Evolutionary conservation across 2,888 invertebrate genomes (phyloP), one percentile per base, ranked within the genome.

Genomic region (Druceiella hillmani): DNA sequence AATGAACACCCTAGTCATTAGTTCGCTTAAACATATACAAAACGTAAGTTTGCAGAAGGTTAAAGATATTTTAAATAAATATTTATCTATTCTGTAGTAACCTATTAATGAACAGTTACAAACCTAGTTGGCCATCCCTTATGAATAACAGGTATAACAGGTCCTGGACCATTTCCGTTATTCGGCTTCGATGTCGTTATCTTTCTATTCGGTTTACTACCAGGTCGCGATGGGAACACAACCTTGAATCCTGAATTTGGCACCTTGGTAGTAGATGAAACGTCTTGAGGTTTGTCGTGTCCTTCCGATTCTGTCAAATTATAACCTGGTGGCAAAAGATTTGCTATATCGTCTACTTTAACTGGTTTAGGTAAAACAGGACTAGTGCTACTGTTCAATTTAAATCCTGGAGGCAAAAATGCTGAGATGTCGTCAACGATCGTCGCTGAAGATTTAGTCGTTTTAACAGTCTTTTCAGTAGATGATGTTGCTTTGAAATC

Each of bases 61-160:
- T n/a, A n/a, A n/a, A n/a, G n/a, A n/a, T n/a, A n/a, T n/a, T n/a
- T n/a, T n/a, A n/a, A n/a, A n/a, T n/a, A n/a, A n/a, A n/a, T n/a
- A n/a, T n/a, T n/a, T n/a, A n/a, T n/a, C n/a, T n/a, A n/a, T n/a
- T n/a, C n/a, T n/a, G n/a, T n/a, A n/a, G n/a, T n/a, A n/a, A n/a
- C n/a, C n/a, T n/a, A n/a, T n/a, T n/a, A n/a, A n/a, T n/a, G 16
- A 41, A 4, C 13, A 10, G 13, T 10, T 38, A 15, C 40, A 55
- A 66, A 85, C 79, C 90, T 83, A 13, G 76, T 78, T 1, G 90
- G 90, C 78, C 89, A 89, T 48, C 89, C 90, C 60, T 86, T 88
- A 45, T 83, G 82, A 50, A 90, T 89, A 34, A 80, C 76, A 4
- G 86, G 86, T 1, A 69, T 61, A 1, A 59, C 56, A 24, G 56